Base-by-base conservation (phyloP, 2,113 vertebrate species). In the Bombycilla garrulus region DNA sequence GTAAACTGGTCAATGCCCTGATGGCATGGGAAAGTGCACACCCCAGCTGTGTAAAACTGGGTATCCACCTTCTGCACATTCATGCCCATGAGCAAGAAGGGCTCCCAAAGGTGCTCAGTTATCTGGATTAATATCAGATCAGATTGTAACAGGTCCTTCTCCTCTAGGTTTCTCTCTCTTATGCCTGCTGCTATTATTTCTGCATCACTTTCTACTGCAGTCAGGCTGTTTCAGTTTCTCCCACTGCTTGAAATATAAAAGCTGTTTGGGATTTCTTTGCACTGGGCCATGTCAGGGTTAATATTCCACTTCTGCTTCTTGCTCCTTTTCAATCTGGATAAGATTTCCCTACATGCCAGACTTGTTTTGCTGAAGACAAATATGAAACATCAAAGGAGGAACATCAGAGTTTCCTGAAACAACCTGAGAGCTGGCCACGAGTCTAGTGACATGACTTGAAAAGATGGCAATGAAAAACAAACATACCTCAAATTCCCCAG, bases 401-500 rank as follows among this genome's bases (percentile, higher is more conserved):
- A 76, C 29, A 94, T 81, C 67, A 91, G 87, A 90, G 38, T 16
- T 69, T 82, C 62, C 56, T 60, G 73, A 58, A 96, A 64, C 61
- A 91, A 81, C 48, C 12, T 42, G 78, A 88, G 40, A 65, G 35
- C 78, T 58, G 81, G 45, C 38, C 9, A 2, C 28, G 82, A 80
- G 23, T 81, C 60, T 91, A 88, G 36, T 50, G 81, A 53, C 65
- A 54, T 2, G 18, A 29, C 76, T 92, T 89, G 45, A 70, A 93
- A 86, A 79, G n/a, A 81, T 26, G 48, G 47, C 85, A 88, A 83
- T 64, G 69, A 85, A 94, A 94, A 92, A 10, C 73, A 96, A 96
- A 92, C 54, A 89, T 8, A 74, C 33, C 40, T 74, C 21, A 7
- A 77, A 90, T 89, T 95, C 40, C 74, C 83, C 61, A 96, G 54